A percentile compares a stretch with the other conserved stretches of the same genome.
These are phyloP conservation scores for Ceyx cyanopectus DNA, from an alignment of 2,113 vertebrate species.

Conservation along the genomic window DNA sequence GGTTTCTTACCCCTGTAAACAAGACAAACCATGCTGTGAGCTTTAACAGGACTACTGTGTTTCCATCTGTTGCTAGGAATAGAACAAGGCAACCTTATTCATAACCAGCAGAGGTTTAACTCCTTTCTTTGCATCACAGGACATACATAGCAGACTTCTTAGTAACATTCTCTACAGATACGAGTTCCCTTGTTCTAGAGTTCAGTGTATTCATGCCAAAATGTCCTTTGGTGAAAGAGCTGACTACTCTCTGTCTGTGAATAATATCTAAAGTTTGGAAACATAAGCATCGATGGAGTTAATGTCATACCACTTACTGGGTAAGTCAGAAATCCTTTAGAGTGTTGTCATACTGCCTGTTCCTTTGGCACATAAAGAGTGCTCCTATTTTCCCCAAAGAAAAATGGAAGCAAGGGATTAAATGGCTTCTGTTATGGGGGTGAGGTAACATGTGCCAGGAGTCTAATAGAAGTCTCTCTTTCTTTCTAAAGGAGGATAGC, in stretches of 20 bases:
- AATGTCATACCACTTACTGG: background rate
- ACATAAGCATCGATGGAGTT: background rate
- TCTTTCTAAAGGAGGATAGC: background rate
- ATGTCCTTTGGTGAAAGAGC: background rate
- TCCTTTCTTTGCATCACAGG: background rate
- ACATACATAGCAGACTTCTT: background rate
- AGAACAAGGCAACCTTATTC: background rate
- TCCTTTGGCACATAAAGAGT: background rate
- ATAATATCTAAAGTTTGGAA: background rate
- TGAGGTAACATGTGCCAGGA: background rate
- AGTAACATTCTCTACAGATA: background rate
- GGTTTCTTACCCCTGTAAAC: constrained; percentile 77
- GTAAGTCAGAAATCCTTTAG: background rate
- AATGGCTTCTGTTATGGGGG: background rate
- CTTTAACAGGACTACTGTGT: background rate
- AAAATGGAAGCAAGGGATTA: background rate
- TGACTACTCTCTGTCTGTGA: background rate
- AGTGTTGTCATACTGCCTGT: background rate
- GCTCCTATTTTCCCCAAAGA: background rate
- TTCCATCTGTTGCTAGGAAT: background rate
- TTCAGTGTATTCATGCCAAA: background rate
- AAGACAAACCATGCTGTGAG: constrained; percentile 16
- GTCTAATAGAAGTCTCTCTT: background rate
- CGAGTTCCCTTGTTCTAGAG: background rate
- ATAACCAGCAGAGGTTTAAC: background rate